phyloP scores from a whole-genome alignment of 2,888 invertebrate species.

The Cistogaster globosa region DNA sequence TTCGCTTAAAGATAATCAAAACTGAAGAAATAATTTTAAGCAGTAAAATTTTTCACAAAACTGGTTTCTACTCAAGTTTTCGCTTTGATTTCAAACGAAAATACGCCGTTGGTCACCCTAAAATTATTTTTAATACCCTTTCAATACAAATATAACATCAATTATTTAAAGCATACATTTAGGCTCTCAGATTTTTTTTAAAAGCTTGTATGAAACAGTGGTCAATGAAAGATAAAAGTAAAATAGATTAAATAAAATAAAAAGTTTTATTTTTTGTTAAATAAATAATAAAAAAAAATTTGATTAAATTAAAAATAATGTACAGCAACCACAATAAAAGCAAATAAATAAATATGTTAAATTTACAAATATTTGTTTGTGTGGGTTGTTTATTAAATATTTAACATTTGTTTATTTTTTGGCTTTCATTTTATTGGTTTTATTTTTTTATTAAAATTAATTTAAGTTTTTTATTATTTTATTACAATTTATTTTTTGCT shows the following conservation, averaged over 20 bases:
- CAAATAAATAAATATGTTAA: slow-evolving; percentile 15
- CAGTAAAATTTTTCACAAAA: too few species aligned
- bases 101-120: slow-evolving; percentile 25
- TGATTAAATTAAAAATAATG: slow-evolving; percentile 43
- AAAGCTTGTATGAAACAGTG: slow-evolving; percentile 1
- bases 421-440: slow-evolving; percentile 32
- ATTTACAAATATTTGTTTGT: background rate
- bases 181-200: slow-evolving; percentile 8
- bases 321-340: slow-evolving; percentile 20
- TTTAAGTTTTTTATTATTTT: slow-evolving; percentile 63
- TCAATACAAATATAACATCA: background rate
- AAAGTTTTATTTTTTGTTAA: background rate
- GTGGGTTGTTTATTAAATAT: slow-evolving; percentile 10
- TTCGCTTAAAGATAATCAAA: too few species aligned
- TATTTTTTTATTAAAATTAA: slow-evolving; percentile 33
- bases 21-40: too few species aligned
- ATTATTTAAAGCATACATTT: slow-evolving; percentile 25
- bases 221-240: background rate
- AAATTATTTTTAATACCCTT: background rate
- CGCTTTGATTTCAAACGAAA: too few species aligned
- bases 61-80: too few species aligned
- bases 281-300: slow-evolving; percentile 35
- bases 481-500: slow-evolving; percentile 21
- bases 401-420: slow-evolving; percentile 31
- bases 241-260: slow-evolving; percentile 25